Percentiles rank a stretch among this genome's conserved stretches.
Evolutionary conservation across 1,140 invertebrate genomes (phyloP).

Genomic region (Ridgeia piscesae): DNA sequence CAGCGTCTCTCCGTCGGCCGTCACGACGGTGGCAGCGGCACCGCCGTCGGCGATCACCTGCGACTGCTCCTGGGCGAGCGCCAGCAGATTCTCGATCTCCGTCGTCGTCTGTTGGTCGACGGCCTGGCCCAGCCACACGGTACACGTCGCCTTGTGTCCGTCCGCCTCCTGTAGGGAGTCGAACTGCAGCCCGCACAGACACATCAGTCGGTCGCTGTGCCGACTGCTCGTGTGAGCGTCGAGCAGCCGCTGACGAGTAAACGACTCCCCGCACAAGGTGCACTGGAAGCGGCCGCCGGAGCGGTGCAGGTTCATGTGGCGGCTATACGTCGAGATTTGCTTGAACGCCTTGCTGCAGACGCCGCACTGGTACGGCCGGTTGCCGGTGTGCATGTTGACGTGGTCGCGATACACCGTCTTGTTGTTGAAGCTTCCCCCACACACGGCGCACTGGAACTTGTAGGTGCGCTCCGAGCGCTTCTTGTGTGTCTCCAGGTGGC

Average conservation of each 20-base stretch:
- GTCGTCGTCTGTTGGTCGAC: background rate
- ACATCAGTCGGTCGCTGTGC: background rate
- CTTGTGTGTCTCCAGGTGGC: constrained; percentile 8
- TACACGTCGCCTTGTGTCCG: background rate
- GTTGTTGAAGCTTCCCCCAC: background rate
- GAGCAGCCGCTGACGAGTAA: constrained; percentile 7
- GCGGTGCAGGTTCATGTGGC: constrained; percentile 34
- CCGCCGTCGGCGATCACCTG: background rate
- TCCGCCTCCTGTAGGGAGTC: background rate
- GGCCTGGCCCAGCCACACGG: background rate
- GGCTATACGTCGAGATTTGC: constrained; percentile 18
- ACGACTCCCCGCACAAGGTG: constrained; percentile 32
- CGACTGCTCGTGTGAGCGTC: background rate
- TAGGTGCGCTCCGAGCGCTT: background rate
- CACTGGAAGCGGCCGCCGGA: constrained; percentile 33
- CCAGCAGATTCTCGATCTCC: background rate
- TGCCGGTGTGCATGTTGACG: constrained; percentile 77
- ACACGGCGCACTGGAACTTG: constrained; percentile 6
- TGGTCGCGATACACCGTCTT: constrained; percentile 35
- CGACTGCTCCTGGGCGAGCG: background rate
- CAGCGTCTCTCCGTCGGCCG: background rate
- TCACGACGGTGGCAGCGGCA: background rate
- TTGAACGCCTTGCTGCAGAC: constrained; percentile 25
- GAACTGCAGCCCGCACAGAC: constrained; percentile 2
- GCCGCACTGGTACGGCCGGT: constrained; percentile 69